A percentile compares a stretch with the other conserved stretches of the same genome.
Conservation (phyloP, 2,797 vertebrate species). For the Sylvilagus floridanus region DNA sequence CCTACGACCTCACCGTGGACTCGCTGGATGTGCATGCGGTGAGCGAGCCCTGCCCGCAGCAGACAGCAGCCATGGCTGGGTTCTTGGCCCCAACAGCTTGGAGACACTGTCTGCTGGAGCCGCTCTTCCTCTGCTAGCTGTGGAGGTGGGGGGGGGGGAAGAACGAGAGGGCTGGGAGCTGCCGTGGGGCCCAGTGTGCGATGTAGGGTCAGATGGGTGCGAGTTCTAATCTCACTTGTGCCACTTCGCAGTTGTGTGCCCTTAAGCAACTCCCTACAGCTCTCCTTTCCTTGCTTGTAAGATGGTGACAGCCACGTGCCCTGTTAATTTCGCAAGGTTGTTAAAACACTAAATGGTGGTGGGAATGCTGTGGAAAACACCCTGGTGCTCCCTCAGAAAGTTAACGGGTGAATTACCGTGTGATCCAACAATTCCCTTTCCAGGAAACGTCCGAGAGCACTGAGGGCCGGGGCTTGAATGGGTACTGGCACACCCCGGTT, state of each 20-base stretch:
- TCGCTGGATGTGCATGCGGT: slow-evolving; percentile 98
- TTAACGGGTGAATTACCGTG: neutral
- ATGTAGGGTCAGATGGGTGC: neutral
- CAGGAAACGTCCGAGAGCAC: neutral
- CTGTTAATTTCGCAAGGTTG: neutral
- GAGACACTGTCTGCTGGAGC: neutral
- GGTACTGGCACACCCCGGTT: neutral
- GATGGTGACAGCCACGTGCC: neutral
- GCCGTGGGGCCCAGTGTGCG: neutral
- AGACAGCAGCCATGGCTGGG: neutral
- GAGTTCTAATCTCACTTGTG: neutral
- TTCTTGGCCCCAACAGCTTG: neutral
- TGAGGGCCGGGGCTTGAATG: neutral
- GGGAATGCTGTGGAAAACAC: neutral
- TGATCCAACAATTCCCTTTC: neutral
- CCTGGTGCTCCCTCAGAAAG: neutral
- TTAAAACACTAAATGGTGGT: neutral
- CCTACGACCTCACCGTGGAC: slow-evolving; percentile 97
- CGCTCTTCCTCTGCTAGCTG: neutral
- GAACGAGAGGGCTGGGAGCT: neutral
- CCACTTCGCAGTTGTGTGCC: neutral
- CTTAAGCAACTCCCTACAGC: neutral
- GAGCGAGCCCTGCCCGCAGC: slow-evolving; percentile 78
- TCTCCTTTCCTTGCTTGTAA: slow-evolving; percentile 53
- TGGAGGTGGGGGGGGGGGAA: neutral